Percentiles rank a stretch among this genome's conserved stretches.
Conservation (phyloP, 2,797 vertebrate genomes). For the Melanotaenia trifasciata region DNA sequence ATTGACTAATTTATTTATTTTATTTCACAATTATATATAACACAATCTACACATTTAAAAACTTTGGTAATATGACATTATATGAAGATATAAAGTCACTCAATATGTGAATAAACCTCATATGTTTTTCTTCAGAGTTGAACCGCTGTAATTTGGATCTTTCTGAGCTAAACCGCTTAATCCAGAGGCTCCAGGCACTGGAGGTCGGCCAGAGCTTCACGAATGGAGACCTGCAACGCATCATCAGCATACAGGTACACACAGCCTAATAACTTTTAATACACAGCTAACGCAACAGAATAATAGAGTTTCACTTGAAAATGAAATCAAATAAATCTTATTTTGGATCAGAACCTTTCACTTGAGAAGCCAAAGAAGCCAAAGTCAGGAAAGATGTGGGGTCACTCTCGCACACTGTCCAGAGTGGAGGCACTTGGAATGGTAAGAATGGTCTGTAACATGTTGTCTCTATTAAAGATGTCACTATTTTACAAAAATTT, state of each 20-base stretch:
- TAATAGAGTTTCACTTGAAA: background rate
- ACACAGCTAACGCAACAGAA: rapidly evolving
- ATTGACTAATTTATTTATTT: background rate
- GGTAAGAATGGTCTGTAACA: slow-evolving; percentile 68
- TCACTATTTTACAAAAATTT: background rate
- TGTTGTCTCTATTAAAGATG: background rate
- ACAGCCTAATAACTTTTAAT: background rate
- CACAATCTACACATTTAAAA: background rate
- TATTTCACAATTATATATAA: background rate
- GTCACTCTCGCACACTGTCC: slow-evolving; percentile 83
- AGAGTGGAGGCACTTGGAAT: slow-evolving; percentile 81
- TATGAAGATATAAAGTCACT: background rate
- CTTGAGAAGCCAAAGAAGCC: slow-evolving; percentile 85
- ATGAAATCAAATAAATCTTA: background rate
- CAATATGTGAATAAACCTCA: background rate
- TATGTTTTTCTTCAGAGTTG: slow-evolving; percentile 80
- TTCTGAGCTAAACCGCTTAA: slow-evolving; percentile 86
- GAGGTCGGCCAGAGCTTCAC: slow-evolving; percentile 83
- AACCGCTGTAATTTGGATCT: slow-evolving; percentile 89
- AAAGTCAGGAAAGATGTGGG: slow-evolving; percentile 79
- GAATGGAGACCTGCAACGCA: slow-evolving; percentile 87
- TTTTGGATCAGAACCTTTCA: slow-evolving; percentile 77
- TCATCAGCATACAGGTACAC: slow-evolving; percentile 87
- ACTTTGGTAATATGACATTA: background rate
- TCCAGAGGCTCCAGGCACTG: slow-evolving; percentile 88